Conservation (phyloP, 2,888 invertebrate genomes). For the Tupiocoris notatus region DNA sequence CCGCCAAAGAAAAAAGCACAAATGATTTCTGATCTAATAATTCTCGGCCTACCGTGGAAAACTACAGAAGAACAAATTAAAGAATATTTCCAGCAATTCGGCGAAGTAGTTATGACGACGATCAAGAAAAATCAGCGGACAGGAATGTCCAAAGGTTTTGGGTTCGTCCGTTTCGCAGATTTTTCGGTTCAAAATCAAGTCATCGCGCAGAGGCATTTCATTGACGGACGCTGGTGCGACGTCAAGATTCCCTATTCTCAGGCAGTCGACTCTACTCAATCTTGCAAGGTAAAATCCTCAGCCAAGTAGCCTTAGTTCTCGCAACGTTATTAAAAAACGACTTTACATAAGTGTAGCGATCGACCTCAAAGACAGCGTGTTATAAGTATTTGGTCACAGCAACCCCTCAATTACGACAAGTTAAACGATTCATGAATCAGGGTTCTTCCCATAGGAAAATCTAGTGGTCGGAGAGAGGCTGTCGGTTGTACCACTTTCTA, state of each 20-base stretch:
- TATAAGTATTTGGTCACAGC: too few species aligned
- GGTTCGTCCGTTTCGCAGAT: conserved; percentile 93
- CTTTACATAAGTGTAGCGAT: too few species aligned
- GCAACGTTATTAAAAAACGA: too few species aligned
- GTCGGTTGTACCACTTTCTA: too few species aligned
- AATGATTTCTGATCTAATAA: conserved; percentile 89
- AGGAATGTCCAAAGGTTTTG: conserved; percentile 96
- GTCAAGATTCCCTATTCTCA: conserved; percentile 78
- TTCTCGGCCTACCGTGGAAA: conserved; percentile 96
- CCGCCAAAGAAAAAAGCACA: conserved; percentile 17
- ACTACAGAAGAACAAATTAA: conserved; percentile 92
- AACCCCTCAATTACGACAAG: too few species aligned
- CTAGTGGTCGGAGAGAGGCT: too few species aligned
- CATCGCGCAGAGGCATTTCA: conserved; percentile 19
- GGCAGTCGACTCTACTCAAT: conserved; percentile 4
- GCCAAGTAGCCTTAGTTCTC: too few species aligned
- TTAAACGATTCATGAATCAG: too few species aligned
- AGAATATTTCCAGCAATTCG: conserved; percentile 95
- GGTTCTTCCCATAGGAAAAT: too few species aligned
- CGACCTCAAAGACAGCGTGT: too few species aligned
- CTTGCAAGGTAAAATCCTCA: too few species aligned
- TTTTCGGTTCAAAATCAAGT: conserved; percentile 92
- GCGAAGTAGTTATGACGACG: conserved; percentile 87
- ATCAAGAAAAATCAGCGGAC: conserved; percentile 74
- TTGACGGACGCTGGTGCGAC: conserved; percentile 74